A percentile compares a stretch with the other conserved stretches of the same genome.
Evolutionary conservation across 37 sponge, comb jelly and placozoan species (phyloP).

Genomic region (Sycon ciliatum): DNA sequence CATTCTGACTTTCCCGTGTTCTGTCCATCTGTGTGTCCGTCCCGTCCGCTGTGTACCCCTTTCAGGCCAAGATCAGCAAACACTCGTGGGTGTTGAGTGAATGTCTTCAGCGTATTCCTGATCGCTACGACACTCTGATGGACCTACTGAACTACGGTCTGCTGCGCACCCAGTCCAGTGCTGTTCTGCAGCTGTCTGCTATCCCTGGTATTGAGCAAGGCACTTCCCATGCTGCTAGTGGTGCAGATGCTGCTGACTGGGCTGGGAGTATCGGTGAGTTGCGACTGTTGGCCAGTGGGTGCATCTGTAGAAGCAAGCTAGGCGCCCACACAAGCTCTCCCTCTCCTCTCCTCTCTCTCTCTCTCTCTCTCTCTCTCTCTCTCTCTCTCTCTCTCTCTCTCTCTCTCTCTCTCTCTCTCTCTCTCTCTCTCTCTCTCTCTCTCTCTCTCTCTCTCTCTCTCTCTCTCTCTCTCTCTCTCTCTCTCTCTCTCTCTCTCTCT

Average conservation of each 20-base stretch:
- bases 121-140: conserved; percentile 30
- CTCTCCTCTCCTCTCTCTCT: neutral
- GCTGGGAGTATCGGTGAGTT: too few species aligned
- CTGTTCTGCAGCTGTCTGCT: too few species aligned
- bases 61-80: conserved; percentile 45
- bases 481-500: neutral
- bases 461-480: conserved; percentile 12
- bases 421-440: conserved; percentile 12
- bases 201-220: too few species aligned
- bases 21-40: too few species aligned
- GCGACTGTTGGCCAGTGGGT: conserved; percentile 13
- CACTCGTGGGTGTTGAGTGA: conserved; percentile 52
- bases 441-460: neutral
- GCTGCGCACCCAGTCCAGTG: too few species aligned
- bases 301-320: neutral
- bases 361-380: neutral
- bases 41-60: too few species aligned
- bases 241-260: too few species aligned
- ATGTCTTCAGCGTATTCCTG: conserved; percentile 42
- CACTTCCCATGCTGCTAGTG: too few species aligned
- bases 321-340: neutral
- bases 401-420: neutral
- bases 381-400: neutral
- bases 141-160: conserved; percentile 61
- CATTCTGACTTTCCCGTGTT: neutral